These are phyloP conservation scores for Hesperia comma DNA, from an alignment of 2,888 invertebrate species.

Conservation along the genomic window DNA sequence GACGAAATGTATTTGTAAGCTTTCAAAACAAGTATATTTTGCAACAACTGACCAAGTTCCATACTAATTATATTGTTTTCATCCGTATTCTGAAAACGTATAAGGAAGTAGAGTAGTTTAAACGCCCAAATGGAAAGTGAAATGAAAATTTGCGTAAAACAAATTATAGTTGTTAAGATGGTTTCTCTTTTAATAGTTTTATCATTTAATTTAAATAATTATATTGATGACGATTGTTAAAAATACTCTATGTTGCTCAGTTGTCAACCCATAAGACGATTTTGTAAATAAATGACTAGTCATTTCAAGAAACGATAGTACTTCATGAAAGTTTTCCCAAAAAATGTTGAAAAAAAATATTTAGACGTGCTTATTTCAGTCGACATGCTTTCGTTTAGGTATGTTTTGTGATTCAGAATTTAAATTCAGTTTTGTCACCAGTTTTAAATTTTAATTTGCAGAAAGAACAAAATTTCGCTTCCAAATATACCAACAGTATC, in stretches of 20 bases:
- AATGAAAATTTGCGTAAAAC: slow-evolving; percentile 29
- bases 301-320: background rate
- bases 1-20: slow-evolving; percentile 7
- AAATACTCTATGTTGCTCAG: too few relatives aligned
- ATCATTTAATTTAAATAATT: too few relatives aligned
- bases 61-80: slow-evolving; percentile 50
- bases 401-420: too few relatives aligned
- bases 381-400: too few relatives aligned
- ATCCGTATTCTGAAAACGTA: slow-evolving; percentile 44
- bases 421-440: too few relatives aligned
- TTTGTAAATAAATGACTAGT: too few relatives aligned
- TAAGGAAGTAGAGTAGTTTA: slow-evolving; percentile 39
- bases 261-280: too few relatives aligned
- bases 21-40: slow-evolving; percentile 47
- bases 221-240: background rate
- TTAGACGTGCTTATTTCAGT: too few relatives aligned
- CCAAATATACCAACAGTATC: background rate
- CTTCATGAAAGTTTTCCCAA: background rate
- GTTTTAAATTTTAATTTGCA: too few relatives aligned
- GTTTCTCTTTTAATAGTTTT: slow-evolving; percentile 21
- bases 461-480: background rate
- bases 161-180: slow-evolving; percentile 6
- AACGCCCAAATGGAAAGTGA: slow-evolving; percentile 38
- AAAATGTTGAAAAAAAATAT: too few relatives aligned
- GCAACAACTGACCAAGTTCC: slow-evolving; percentile 49